These are phyloP conservation scores for Tetragonula carbonaria DNA, from an alignment of 2,888 invertebrate species.

Conservation along the genomic window DNA sequence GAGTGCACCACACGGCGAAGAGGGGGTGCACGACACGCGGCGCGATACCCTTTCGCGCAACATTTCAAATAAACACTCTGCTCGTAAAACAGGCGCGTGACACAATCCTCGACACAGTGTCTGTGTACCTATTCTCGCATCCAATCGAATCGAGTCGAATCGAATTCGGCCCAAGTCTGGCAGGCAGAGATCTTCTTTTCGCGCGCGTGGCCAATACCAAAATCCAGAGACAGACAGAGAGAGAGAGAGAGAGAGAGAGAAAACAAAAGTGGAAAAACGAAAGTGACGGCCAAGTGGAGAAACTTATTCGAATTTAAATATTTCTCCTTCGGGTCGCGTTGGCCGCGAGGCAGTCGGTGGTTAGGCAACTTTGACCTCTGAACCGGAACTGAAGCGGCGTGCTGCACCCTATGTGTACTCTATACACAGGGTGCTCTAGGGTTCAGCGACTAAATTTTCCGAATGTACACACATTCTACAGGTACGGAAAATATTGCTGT, in stretches of 20 bases:
- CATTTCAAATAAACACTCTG: constrained; percentile 46
- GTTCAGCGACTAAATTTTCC: no score
- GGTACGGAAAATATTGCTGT: no score
- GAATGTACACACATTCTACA: no score
- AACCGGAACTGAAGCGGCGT: constrained; percentile 69
- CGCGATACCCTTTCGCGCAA: constrained; percentile 24
- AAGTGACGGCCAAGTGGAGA: neutral
- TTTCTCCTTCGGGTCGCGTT: constrained; percentile 10
- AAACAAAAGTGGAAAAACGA: neutral
- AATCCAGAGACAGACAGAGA: no score
- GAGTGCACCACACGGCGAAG: constrained; percentile 52
- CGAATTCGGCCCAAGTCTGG: neutral
- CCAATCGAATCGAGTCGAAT: neutral
- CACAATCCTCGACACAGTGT: neutral
- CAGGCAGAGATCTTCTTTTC: neutral
- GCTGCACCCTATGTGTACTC: constrained; percentile 21
- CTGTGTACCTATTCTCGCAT: neutral
- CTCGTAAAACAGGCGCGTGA: constrained; percentile 22
- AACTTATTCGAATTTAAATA: constrained; percentile 6
- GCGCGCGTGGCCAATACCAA: no score
- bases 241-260: no score
- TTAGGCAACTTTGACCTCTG: constrained; percentile 70
- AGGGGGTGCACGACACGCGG: constrained; percentile 18
- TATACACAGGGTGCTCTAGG: neutral
- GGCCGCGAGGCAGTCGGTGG: constrained; percentile 23